Base-by-base conservation (phyloP, 2,888 invertebrate species). In the Stenichneumon culpator region DNA sequence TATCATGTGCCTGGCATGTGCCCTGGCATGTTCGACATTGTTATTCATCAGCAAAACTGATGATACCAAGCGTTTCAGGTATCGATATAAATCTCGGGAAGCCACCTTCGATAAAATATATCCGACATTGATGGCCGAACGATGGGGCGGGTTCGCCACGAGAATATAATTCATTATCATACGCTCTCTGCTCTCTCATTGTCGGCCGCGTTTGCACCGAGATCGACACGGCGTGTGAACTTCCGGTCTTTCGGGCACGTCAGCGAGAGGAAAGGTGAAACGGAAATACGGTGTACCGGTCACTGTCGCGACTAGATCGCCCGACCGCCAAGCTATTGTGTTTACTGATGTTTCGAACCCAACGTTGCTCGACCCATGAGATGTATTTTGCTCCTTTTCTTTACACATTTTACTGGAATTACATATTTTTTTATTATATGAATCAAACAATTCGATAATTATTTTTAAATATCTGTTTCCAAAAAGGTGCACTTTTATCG, bases 211-310 rank as follows among this genome's bases (percentile, higher is more conserved):
- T 22, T 78, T 32, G 63, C 50, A 36, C 22, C 47, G 63, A 77
- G 77, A 67, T 82, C 70, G 69, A 44, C 54, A 69, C 25, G 36
- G 75, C 77, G 70, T 47, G 47, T 32, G 70, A 77, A 72, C 70
- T 63, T 82, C 82, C 67, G 82, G 67, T 32, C 32, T 73, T 9
- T 78, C 72, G 67, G 39, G 14, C 36, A 16, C n/a, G 14, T 39
- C 63, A 39, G 28, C 60, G 25, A 50, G 52, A 63, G 32, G 22
- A 78, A 50, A 78, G 73, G 73, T 68, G 50, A 80, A 78, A 67
- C 82, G 82, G 72, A 82, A 82, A 67, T 19, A 78, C 78, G 77
- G 77, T 78, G 54, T 32, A 72, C 67, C 78, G 78, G 57, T 75
- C 57, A 65, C 72, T 67, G 54, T 44, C 57, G 44, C n/a, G 65